These are phyloP conservation scores for Myotis davidii DNA, from an alignment of 2,113 vertebrate genomes.

Conservation along the genomic window DNA sequence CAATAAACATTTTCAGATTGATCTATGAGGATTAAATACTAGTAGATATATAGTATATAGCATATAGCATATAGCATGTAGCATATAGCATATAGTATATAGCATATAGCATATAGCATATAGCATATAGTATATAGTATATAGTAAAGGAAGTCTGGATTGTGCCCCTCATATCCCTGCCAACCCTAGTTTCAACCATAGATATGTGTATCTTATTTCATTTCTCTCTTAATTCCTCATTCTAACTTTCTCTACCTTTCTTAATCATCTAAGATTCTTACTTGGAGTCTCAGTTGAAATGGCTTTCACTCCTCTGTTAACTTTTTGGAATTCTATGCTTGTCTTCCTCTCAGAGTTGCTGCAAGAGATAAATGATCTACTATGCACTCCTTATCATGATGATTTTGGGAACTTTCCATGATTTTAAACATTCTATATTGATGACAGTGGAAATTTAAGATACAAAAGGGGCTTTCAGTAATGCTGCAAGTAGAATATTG, in stretches of 20 bases:
- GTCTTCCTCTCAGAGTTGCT: not conserved
- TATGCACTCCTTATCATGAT: not conserved
- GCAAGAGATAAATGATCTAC: conserved; percentile 33
- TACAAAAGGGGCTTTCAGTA: not conserved
- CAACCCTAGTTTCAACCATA: not conserved
- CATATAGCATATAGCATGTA: too few species aligned
- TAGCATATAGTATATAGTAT: not conserved
- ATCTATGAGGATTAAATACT: not conserved
- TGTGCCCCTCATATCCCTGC: not conserved
- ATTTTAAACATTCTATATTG: not conserved
- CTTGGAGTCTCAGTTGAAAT: conserved; percentile 36
- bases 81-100: too few species aligned
- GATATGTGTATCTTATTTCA: conserved; percentile 18
- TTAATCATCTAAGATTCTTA: conserved; percentile 14
- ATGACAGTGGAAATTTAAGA: conserved; percentile 37
- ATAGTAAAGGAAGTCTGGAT: conserved; percentile 27
- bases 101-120: too few species aligned
- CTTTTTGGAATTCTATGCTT: conserved; percentile 36
- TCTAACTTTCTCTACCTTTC: not conserved
- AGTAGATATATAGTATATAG: not conserved
- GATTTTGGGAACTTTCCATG: not conserved
- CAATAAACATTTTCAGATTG: conserved; percentile 29
- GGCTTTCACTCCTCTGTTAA: not conserved
- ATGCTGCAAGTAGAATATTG: not conserved
- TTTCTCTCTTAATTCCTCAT: not conserved